These are phyloP conservation scores for Cheirogaleus medius DNA, from an alignment of 2,113 vertebrate species.

Conservation along the genomic window DNA sequence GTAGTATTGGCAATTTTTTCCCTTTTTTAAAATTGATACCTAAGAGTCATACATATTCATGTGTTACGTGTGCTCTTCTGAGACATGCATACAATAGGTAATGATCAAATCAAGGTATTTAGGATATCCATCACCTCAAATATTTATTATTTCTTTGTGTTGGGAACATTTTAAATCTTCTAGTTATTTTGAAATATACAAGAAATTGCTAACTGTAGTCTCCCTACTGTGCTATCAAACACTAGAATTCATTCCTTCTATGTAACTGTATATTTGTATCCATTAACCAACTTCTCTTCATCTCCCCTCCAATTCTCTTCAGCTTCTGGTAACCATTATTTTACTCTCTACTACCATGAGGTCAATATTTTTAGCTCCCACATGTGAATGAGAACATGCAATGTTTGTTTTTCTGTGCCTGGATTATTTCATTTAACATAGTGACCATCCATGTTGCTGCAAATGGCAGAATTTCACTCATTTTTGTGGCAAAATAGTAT, in stretches of 20 bases:
- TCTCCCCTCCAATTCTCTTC: neutral
- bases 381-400: neutral
- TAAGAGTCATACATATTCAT: neutral
- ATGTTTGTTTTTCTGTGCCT: neutral
- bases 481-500: neutral
- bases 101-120: neutral
- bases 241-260: neutral
- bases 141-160: neutral
- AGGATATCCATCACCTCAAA: neutral
- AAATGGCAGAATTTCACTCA: neutral
- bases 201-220: neutral
- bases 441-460: neutral
- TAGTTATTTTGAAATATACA: neutral
- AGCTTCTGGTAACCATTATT: neutral
- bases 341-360: neutral
- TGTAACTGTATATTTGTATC: neutral
- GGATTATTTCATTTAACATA: neutral
- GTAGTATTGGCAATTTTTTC: neutral
- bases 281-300: neutral
- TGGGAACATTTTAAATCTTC: neutral
- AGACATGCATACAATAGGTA: neutral
- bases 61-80: neutral
- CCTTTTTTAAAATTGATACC: neutral
- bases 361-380: neutral
- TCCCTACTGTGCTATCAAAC: neutral